Evolutionary conservation across 2,888 invertebrate genomes (phyloP).

Genomic region (Hypomecis punctinalis): DNA sequence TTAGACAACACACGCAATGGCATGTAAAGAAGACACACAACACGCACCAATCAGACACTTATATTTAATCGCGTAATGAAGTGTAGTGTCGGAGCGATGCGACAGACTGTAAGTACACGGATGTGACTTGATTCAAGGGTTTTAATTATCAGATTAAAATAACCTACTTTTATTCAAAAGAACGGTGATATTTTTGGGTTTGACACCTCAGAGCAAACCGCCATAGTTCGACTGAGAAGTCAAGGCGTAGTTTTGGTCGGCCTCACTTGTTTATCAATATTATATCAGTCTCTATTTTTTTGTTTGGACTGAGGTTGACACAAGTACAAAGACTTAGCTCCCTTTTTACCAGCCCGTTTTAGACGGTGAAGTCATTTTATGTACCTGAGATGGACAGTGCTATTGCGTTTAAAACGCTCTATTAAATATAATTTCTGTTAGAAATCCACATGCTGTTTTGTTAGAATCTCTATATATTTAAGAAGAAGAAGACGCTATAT

Average conservation of each 20-base stretch:
- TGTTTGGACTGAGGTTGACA: too few relatives aligned
- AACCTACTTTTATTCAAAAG: too few relatives aligned
- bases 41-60: slow-evolving; percentile 76
- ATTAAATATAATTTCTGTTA: neutral
- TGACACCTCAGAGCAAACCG: too few relatives aligned
- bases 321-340: neutral
- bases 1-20: slow-evolving; percentile 70
- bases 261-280: too few relatives aligned
- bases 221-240: too few relatives aligned
- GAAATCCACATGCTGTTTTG: too few relatives aligned
- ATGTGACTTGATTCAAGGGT: slow-evolving; percentile 44
- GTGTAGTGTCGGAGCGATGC: slow-evolving; percentile 26
- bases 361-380: neutral
- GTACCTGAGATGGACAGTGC: neutral
- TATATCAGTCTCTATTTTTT: too few relatives aligned
- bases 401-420: neutral
- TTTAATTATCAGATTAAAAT: neutral
- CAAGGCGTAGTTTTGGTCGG: too few relatives aligned
- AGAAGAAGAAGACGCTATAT: too few relatives aligned
- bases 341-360: too few relatives aligned
- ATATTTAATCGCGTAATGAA: slow-evolving; percentile 40
- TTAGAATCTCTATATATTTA: too few relatives aligned
- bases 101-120: slow-evolving; percentile 53
- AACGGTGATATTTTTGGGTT: too few relatives aligned
- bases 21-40: slow-evolving; percentile 81